Evolutionary conservation across 1,140 invertebrate genomes (phyloP).

Genomic region (Bombus superbus): DNA sequence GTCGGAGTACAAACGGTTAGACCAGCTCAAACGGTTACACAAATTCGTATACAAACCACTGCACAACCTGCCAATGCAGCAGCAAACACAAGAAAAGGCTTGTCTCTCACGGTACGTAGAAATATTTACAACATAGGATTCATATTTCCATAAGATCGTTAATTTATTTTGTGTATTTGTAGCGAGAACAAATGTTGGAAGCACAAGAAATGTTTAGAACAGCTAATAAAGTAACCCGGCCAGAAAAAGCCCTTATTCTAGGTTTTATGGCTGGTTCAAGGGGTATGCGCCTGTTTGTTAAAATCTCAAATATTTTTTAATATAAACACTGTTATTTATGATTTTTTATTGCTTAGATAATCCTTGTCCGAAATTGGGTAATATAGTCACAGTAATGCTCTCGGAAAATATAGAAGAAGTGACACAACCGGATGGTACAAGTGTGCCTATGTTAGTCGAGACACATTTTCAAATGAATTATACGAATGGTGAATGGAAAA

Average conservation of each 20-base stretch:
- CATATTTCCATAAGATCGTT: constrained; percentile 14
- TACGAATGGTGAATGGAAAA: constrained; percentile 96
- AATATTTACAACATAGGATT: constrained; percentile 23
- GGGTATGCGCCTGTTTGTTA: constrained; percentile 83
- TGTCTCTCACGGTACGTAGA: constrained; percentile 90
- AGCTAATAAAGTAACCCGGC: constrained; percentile 96
- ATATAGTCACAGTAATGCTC: constrained; percentile 95
- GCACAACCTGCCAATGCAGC: constrained; percentile 81
- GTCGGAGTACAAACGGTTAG: constrained; percentile 79
- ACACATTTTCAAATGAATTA: constrained; percentile 99
- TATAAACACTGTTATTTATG: neutral
- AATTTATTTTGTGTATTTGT: constrained; percentile 72
- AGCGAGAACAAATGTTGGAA: constrained; percentile 98
- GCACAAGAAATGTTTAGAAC: constrained; percentile 98
- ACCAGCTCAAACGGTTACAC: constrained; percentile 83
- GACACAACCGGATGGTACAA: constrained; percentile 88
- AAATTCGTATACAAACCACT: constrained; percentile 84
- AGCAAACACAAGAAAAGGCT: constrained; percentile 86
- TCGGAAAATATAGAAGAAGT: constrained; percentile 94
- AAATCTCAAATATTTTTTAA: constrained; percentile 10
- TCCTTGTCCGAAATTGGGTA: constrained; percentile 96
- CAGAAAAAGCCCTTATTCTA: constrained; percentile 98
- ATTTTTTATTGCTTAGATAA: constrained; percentile 87
- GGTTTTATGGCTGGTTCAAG: constrained; percentile 98
- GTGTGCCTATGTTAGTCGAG: constrained; percentile 91